Evolutionary conservation across 2,113 vertebrate genomes (phyloP).

Genomic region (Sceloporus tristichus): DNA sequence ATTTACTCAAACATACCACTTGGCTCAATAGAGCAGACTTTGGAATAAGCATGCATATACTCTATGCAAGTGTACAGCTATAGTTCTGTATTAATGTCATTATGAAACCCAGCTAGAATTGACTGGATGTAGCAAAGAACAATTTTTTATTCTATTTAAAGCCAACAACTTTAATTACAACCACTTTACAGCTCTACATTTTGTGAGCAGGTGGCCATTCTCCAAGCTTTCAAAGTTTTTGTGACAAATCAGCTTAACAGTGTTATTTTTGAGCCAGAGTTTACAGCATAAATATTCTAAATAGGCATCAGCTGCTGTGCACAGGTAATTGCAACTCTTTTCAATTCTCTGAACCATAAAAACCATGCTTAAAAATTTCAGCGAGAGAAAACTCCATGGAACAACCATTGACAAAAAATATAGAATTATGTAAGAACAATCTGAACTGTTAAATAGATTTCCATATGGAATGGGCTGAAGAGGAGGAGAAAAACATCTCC

Average conservation of each 20-base stretch:
- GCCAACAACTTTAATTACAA: conserved; percentile 44
- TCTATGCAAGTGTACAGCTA: neutral
- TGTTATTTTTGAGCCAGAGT: neutral
- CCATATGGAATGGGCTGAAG: neutral
- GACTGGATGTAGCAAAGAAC: conserved; percentile 10
- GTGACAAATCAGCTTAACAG: conserved; percentile 29
- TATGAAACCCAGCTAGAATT: neutral
- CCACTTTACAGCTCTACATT: conserved; percentile 22
- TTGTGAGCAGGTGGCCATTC: conserved; percentile 37
- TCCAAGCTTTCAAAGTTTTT: conserved; percentile 33
- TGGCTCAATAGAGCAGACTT: neutral
- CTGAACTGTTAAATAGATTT: conserved; percentile 17
- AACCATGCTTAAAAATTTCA: neutral
- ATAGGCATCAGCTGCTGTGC: conserved; percentile 28
- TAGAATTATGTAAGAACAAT: conserved; percentile 27
- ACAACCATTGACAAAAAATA: rapidly evolving
- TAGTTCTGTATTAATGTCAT: conserved; percentile 19
- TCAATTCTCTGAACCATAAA: conserved; percentile 21
- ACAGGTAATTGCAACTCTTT: conserved; percentile 27
- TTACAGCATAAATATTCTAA: conserved; percentile 40
- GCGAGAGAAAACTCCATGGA: neutral
- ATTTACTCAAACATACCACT: too few relatives aligned
- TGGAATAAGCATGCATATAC: neutral
- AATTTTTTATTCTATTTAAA: conserved; percentile 26
- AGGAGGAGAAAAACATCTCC: neutral